phyloP scores from a whole-genome alignment of 2,888 invertebrate genomes.

The Gasteruption jaculator region DNA sequence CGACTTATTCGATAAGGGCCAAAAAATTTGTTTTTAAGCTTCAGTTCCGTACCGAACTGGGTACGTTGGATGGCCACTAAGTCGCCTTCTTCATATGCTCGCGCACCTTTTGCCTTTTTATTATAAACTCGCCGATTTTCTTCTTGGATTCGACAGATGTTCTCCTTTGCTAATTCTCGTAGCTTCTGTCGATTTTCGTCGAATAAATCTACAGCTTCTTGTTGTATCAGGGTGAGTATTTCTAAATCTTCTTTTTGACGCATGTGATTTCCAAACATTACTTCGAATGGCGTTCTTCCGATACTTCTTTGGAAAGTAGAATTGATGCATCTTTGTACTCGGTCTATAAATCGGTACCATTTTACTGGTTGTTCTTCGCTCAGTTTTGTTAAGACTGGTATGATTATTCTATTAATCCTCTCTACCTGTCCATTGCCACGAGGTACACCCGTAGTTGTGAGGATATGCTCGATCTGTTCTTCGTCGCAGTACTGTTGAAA shows the following conservation, averaged over 20 bases:
- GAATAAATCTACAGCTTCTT: slow-evolving; percentile 19
- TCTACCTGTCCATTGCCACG: slow-evolving; percentile 22
- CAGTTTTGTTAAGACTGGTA: slow-evolving; percentile 22
- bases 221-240: slow-evolving; percentile 23
- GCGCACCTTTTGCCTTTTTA: slow-evolving; percentile 17
- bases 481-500: slow-evolving; percentile 15
- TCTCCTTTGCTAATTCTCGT: slow-evolving; percentile 17
- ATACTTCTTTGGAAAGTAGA: slow-evolving; percentile 27
- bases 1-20: slow-evolving; percentile 38
- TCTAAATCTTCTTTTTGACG: slow-evolving; percentile 17
- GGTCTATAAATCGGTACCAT: slow-evolving; percentile 15
- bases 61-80: slow-evolving; percentile 41
- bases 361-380: slow-evolving; percentile 12
- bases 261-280: slow-evolving; percentile 18
- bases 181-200: slow-evolving; percentile 18
- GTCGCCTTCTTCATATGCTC: slow-evolving; percentile 24
- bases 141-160: slow-evolving; percentile 24
- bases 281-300: slow-evolving; percentile 12
- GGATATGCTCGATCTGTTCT: slow-evolving; percentile 14
- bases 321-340: slow-evolving; percentile 29
- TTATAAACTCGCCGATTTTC: slow-evolving; percentile 22
- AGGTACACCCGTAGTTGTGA: slow-evolving; percentile 16
- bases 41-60: slow-evolving; percentile 39
- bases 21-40: slow-evolving; percentile 38
- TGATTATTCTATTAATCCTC: slow-evolving; percentile 20